Percentiles rank a stretch among this genome's conserved stretches.
Conservation (phyloP, 2,113 vertebrate species). For the Microcebus lehilahytsara region DNA sequence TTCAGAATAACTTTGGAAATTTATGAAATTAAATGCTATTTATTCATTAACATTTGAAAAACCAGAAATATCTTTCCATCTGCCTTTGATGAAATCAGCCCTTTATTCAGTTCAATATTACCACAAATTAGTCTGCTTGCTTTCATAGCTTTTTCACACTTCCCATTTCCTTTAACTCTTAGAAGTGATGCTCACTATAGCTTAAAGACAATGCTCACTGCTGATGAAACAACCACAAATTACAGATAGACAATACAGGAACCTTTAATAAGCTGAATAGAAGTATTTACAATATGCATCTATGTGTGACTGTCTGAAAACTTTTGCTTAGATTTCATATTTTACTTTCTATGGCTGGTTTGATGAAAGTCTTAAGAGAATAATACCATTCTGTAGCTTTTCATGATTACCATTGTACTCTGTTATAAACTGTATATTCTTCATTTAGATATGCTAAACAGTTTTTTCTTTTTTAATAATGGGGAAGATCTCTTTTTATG, state of each 20-base stretch:
- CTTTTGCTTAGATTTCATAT: constrained; percentile 81
- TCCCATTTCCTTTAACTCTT: constrained; percentile 37
- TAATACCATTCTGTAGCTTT: constrained; percentile 80
- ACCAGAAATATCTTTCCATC: constrained; percentile 49
- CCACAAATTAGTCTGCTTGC: constrained; percentile 45
- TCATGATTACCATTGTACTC: constrained; percentile 79
- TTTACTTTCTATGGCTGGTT: constrained; percentile 75
- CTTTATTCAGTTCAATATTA: constrained; percentile 60
- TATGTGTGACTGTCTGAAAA: constrained; percentile 68
- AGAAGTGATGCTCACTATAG: background rate
- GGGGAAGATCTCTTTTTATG: constrained; percentile 67
- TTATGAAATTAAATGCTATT: constrained; percentile 73
- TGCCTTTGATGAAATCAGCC: constrained; percentile 63
- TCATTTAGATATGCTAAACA: constrained; percentile 85
- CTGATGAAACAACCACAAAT: constrained; percentile 73
- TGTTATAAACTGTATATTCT: constrained; percentile 77
- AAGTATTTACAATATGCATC: constrained; percentile 71
- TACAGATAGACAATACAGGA: constrained; percentile 62
- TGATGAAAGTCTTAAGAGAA: constrained; percentile 79
- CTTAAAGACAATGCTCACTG: constrained; percentile 59
- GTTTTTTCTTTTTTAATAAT: constrained; percentile 81
- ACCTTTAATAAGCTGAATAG: constrained; percentile 53
- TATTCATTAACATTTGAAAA: constrained; percentile 65
- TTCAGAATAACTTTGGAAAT: constrained; percentile 72
- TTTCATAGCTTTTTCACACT: constrained; percentile 41